Base-by-base conservation (phyloP, 1,140 invertebrate species). In the Drosophila nigromelanica region DNA sequence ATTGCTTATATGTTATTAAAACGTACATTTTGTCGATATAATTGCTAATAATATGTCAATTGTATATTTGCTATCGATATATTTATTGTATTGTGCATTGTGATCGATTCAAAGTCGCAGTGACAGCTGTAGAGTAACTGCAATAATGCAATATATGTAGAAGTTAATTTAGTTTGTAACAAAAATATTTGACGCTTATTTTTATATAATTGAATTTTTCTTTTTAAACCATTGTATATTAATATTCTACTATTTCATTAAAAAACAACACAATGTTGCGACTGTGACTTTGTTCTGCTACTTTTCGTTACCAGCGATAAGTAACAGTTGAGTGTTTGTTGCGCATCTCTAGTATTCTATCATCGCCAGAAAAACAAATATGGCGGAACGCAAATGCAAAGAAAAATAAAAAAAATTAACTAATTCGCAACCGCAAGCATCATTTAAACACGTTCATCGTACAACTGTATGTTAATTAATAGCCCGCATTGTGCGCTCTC, bases 291-390 rank as follows among this genome's bases (percentile, higher is more conserved):
- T 4, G 5, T 42, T n/a, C 27, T 24, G 2, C 10, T 43, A 37
- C 10, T 30, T 11, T 6, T n/a, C n/a, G n/a, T 14, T 14, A 6
- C 39, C 12, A 18, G 39, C 43, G 27, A 68, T 12, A 42, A 43
- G 8, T 52, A 58, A n/a, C 69, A 72, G 52, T 72, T 72, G 66
- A 45, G 5, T 3, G 5, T 37, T 37, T 42, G 15, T 4, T 14
- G 8, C 27, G n/a, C 69, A 72, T 58, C 62, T 33, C 30, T 52
- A 58, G 4, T 11, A 14, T 10, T n/a, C 10, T 37, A 30, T 48
- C 75, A 75, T 74, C 79, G 61, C 78, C 60, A 83, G 40, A 51
- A 83, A 83, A 83, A 83, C 76, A 83, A 83, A 83, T 73, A 83
- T 83, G 80, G 80, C 80, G 80, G 80, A 83, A 77, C 45, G 66